A percentile compares a stretch with the other conserved stretches of the same genome.
These are phyloP conservation scores for Eulemur rufifrons DNA, from an alignment of 2,113 vertebrate species.

Conservation along the genomic window DNA sequence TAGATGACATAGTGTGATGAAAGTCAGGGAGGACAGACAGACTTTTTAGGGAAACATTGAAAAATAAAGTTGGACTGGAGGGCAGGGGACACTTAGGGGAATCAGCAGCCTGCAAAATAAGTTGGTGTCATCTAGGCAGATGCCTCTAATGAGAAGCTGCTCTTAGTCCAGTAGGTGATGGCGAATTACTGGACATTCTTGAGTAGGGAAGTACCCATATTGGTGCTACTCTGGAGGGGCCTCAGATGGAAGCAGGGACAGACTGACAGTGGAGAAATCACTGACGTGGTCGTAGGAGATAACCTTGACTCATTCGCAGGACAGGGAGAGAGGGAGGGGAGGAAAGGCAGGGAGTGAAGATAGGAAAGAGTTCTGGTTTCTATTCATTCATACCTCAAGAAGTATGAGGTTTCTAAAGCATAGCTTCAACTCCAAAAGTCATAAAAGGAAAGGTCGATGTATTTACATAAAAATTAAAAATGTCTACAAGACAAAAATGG, in stretches of 20 bases:
- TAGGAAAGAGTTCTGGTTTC: not conserved
- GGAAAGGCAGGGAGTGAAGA: not conserved
- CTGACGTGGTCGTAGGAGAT: not conserved
- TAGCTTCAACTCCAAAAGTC: not conserved
- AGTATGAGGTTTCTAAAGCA: not conserved
- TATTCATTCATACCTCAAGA: not conserved
- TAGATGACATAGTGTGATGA: not conserved
- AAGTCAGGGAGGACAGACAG: not conserved
- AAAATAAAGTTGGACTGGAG: not conserved
- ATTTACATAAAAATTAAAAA: not conserved
- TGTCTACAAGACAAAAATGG: not conserved
- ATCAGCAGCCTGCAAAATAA: not conserved
- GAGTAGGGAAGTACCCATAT: not conserved
- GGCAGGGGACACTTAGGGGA: not conserved
- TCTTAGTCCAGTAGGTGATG: not conserved
- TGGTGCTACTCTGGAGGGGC: not conserved
- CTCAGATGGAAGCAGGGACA: not conserved
- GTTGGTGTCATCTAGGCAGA: not conserved
- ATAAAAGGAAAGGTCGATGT: not conserved
- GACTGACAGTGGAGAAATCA: not conserved
- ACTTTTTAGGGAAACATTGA: not conserved
- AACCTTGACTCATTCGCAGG: not conserved
- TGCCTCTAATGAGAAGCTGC: not conserved
- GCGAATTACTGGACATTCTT: not conserved
- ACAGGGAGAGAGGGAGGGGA: not conserved